These are phyloP conservation scores for Linnaemya vulpina DNA, from an alignment of 2,888 invertebrate genomes.

Conservation along the genomic window DNA sequence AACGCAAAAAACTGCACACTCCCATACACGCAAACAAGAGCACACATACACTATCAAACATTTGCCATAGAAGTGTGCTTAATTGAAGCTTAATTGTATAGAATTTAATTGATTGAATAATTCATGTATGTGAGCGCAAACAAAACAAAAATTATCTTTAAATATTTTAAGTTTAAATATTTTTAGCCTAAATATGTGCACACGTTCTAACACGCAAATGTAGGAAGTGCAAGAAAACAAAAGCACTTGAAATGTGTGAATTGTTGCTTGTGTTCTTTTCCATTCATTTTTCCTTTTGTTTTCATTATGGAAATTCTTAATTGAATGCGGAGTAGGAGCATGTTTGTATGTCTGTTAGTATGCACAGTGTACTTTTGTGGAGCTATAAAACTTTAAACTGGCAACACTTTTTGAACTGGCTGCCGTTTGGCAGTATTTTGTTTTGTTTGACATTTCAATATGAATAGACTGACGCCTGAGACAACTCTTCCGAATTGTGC, in stretches of 20 bases:
- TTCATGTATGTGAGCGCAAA: conserved; percentile 43
- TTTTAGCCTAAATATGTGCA: too few species aligned
- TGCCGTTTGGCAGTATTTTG: too few species aligned
- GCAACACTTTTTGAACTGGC: too few species aligned
- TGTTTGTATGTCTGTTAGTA: too few species aligned
- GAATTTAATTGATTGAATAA: conserved; percentile 57
- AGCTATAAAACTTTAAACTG: too few species aligned
- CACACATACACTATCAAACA: conserved; percentile 1
- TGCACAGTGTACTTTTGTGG: too few species aligned
- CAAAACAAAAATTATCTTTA: background rate
- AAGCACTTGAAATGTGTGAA: background rate
- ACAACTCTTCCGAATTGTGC: too few species aligned
- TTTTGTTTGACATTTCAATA: too few species aligned
- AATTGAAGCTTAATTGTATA: conserved; percentile 32
- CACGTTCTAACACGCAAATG: conserved; percentile 71
- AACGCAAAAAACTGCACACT: conserved; percentile 54
- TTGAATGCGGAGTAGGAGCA: too few species aligned
- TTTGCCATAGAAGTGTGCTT: conserved; percentile 43
- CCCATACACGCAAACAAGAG: background rate
- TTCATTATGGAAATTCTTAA: conserved; percentile 24
- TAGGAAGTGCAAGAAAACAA: conserved; percentile 69
- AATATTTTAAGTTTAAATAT: background rate
- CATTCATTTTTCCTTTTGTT: background rate
- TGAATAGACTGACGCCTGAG: too few species aligned
- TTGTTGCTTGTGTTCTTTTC: conserved; percentile 11